These are phyloP conservation scores for Stichodactyla helianthus DNA, from an alignment of 64 coral and sea anemone genomes.

Conservation along the genomic window DNA sequence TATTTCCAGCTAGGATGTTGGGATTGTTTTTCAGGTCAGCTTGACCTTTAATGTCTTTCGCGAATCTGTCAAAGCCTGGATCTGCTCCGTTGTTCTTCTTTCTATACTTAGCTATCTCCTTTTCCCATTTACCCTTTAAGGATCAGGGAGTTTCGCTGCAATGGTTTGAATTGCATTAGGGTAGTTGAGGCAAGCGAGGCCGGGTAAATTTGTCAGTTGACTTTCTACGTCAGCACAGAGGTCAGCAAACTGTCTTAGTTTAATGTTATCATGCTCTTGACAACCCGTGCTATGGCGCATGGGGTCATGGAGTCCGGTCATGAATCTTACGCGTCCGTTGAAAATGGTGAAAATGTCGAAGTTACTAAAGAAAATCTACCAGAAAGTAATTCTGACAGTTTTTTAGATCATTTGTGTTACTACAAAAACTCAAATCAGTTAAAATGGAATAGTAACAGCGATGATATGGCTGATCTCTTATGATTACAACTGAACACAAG, in stretches of 20 bases:
- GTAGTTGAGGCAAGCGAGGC: constrained; percentile 55
- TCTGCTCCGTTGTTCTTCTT: constrained; percentile 17
- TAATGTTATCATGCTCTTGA: background rate
- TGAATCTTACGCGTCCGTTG: too few relatives aligned
- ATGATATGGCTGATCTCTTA: too few relatives aligned
- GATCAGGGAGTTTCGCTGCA: constrained; percentile 32
- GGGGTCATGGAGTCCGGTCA: too few relatives aligned
- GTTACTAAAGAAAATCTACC: too few relatives aligned
- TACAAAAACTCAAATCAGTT: too few relatives aligned
- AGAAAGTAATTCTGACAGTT: background rate
- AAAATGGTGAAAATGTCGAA: background rate
- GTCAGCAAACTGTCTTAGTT: constrained; percentile 31
- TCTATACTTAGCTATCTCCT: background rate
- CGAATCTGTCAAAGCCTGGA: constrained; percentile 28
- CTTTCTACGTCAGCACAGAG: constrained; percentile 53
- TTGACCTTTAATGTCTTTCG: constrained; percentile 20
- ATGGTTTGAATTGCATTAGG: constrained; percentile 48
- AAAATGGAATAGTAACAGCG: too few relatives aligned
- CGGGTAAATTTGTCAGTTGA: constrained; percentile 24
- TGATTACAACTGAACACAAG: too few relatives aligned
- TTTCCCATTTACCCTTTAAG: constrained; percentile 30
- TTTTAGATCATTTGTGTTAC: too few relatives aligned
- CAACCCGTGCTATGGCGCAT: constrained; percentile 10
- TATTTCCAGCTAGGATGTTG: constrained; percentile 37
- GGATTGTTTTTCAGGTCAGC: constrained; percentile 60